Evolutionary conservation across 2,113 vertebrate species (phyloP), one percentile per base, ranked within the genome.

Genomic region (Thomomys bottae): DNA sequence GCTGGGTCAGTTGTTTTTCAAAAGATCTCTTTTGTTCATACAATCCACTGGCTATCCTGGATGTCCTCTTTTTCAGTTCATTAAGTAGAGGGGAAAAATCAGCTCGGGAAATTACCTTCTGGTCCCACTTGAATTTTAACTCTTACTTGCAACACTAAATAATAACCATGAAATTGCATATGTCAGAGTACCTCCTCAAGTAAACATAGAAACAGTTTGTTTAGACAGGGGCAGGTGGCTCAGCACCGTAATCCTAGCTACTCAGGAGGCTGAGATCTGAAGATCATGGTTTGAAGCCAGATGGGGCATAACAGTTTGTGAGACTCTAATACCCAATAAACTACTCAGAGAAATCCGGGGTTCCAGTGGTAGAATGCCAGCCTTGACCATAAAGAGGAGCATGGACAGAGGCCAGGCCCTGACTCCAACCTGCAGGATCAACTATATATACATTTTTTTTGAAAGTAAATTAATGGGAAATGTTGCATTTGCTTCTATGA

Each of bases 21-120:
- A 76, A 40, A 2, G 15, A 6, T 57, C 36, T 88, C 20, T 85
- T 81, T 63, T 63, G 17, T 71, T 93, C 59, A 88, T 0, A 87
- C 1, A 83, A 75, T 38, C 82, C 20, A 36, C 26, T 89, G 45
- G 36, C 73, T 88, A 14, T 54, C 63, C 64, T 9, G 2, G 36
- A 20, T 40, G 28, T 73, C 21, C 32, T 68, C 66, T 5, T 71
- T 73, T 73, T 0, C 32, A 88, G 38, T 90, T 94, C 79, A 90
- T 84, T 85, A 96, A 87, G 32, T 83, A 14, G 76, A 67, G 36
- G 21, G 57, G 12, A 11, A 36, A 81, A 84, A n/a, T 61, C 24
- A 88, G 21, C 24, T 76, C 38, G 57, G 36, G 5, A 71, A 70
- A 45, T 89, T 67, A 87, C n/a, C 28, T 86, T 84, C n/a, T 67